Percentiles rank a stretch among this genome's conserved stretches.
Conservation (phyloP, 2,888 invertebrate species). For the Strigamia maritima region DNA sequence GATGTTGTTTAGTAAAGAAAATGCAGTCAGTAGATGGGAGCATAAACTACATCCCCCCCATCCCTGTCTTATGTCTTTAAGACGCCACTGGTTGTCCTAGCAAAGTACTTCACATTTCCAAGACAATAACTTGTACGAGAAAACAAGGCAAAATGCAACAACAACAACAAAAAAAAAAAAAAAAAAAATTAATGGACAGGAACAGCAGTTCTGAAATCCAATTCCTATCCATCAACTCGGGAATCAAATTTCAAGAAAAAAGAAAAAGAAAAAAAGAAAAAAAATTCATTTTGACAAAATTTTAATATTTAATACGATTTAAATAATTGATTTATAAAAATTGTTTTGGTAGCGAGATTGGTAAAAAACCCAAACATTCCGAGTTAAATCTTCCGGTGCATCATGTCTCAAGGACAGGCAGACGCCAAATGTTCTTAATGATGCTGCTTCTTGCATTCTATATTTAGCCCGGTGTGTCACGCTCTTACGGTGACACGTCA, state of each 20-base stretch:
- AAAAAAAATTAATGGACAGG: neutral
- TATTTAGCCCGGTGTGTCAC: constrained; percentile 4
- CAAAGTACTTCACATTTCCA: neutral
- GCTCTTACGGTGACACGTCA: constrained; percentile 20
- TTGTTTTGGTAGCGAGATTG: neutral
- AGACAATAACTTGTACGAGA: neutral
- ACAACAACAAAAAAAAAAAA: neutral
- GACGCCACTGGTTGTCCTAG: neutral
- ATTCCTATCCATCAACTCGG: too few species aligned
- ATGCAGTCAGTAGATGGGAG: neutral
- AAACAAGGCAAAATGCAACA: too few species aligned
- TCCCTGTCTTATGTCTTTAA: neutral
- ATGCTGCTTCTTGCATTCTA: constrained; percentile 17
- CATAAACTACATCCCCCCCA: constrained; percentile 3
- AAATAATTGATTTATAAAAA: neutral
- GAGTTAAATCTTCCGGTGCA: neutral
- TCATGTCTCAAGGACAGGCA: constrained; percentile 11
- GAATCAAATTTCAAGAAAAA: neutral
- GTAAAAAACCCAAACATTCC: neutral
- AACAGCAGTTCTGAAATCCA: neutral
- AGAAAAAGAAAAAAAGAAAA: neutral
- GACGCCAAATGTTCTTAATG: constrained; percentile 21
- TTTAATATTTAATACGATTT: neutral
- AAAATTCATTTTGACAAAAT: neutral
- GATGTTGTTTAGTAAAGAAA: constrained; percentile 22